Evolutionary conservation across 2,113 vertebrate species (phyloP), one percentile per base, ranked within the genome.

Genomic region (Megaceryle maxima): DNA sequence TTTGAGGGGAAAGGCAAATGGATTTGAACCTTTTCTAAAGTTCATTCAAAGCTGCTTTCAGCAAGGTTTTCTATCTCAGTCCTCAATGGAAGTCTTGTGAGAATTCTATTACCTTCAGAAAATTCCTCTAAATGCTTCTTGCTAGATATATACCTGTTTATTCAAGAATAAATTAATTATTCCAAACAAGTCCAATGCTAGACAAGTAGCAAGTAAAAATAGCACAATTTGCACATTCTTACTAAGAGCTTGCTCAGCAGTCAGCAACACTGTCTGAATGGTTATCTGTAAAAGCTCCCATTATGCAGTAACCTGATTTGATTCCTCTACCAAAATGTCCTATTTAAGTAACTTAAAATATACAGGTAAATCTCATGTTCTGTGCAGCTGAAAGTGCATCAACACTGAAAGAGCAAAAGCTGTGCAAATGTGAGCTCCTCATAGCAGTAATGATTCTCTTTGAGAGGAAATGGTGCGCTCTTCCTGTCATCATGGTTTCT

Each of bases 201-300:
- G 39, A 95, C 31, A 91, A 90, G n/a, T 83, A 79, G 43, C 37
- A 89, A 69, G 50, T 78, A 90, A 91, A 96, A 97, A 78, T 5
- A 86, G 93, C 76, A 82, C 66, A 90, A 60, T 31, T 83, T 68
- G 31, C 87, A 95, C 69, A 83, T 94, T 94, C 84, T 87, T 75
- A 29, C 26, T 69, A 83, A 64, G 25, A 93, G 70, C 72, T 46
- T 67, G 28, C 57, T 85, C 85, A 92, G 73, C 57, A 92, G 78
- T 41, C 70, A 92, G 48, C 64, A 90, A 57, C 70, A 78, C 73
- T 79, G 88, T 51, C 76, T 82, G 74, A 83, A 72, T 15, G 46
- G 77, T 80, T 50, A 69, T 43, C 53, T 74, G 35, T 62, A 69
- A 89, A 92, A 89, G 29, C 22, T 72, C 33, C 37, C 6, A 1